phyloP scores from a whole-genome alignment of 2,113 vertebrate species.

The Sturnira hondurensis region DNA sequence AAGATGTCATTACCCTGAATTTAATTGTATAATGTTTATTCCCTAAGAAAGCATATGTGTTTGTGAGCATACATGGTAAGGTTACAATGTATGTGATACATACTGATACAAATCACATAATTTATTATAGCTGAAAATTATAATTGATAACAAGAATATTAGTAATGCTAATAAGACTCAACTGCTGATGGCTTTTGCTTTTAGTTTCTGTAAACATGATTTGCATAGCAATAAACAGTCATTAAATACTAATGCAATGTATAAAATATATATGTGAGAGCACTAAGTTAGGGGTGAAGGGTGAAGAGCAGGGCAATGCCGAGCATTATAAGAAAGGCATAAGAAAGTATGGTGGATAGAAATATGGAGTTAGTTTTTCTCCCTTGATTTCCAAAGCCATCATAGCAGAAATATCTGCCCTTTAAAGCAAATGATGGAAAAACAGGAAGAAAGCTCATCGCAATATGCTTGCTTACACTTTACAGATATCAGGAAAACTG shows the following conservation, averaged over 20 bases:
- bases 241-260: neutral
- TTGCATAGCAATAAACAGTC: neutral
- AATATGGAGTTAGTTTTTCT: neutral
- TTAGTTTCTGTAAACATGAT: neutral
- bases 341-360: neutral
- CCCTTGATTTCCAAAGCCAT: neutral
- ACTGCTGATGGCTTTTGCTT: neutral
- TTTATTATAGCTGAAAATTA: neutral
- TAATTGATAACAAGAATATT: neutral
- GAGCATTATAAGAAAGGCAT: neutral
- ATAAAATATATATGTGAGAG: neutral
- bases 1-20: neutral
- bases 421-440: neutral
- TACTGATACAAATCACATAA: neutral
- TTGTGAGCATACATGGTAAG: neutral
- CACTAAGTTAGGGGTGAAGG: neutral
- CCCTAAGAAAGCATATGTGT: neutral
- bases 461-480: neutral
- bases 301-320: no score
- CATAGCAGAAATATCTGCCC: neutral
- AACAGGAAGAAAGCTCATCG: neutral
- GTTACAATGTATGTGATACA: neutral
- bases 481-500: neutral
- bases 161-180: neutral
- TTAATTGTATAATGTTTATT: neutral